Conservation (phyloP, 2,888 invertebrate species). For the Odiellus spinosus region DNA sequence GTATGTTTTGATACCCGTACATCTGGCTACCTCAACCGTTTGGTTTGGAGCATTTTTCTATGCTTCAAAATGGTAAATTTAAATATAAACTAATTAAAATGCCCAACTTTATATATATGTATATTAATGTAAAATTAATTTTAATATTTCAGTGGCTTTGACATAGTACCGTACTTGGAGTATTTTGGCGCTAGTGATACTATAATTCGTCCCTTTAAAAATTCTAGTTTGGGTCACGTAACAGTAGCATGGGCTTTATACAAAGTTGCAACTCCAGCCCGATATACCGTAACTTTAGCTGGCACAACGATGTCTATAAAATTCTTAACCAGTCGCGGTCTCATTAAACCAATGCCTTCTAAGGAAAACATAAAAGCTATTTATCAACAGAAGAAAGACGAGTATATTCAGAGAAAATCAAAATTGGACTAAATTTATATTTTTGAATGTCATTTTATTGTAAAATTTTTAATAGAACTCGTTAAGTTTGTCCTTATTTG, state of each 20-base stretch:
- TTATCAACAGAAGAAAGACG: constrained; percentile 8
- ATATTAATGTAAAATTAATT: constrained; percentile 4
- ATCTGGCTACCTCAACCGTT: constrained; percentile 63
- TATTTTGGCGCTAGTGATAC: constrained; percentile 58
- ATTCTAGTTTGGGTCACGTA: constrained; percentile 67
- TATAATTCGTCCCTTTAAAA: constrained; percentile 54
- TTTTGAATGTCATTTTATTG: too few species aligned
- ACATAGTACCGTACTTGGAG: constrained; percentile 63
- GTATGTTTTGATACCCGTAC: constrained; percentile 89
- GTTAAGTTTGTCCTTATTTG: too few species aligned
- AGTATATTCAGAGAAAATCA: too few species aligned
- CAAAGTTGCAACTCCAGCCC: constrained; percentile 74
- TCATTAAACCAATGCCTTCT: constrained; percentile 16
- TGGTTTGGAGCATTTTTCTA: constrained; percentile 85
- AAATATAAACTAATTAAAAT: too few species aligned
- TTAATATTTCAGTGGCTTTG: constrained; percentile 58
- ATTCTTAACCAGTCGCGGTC: constrained; percentile 11
- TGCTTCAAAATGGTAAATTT: constrained; percentile 58
- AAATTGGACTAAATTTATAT: too few species aligned
- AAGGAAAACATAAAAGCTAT: constrained; percentile 15
- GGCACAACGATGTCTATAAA: constrained; percentile 16
- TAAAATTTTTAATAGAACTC: too few species aligned
- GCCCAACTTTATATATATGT: not conserved
- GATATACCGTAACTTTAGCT: constrained; percentile 65
- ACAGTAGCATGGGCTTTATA: constrained; percentile 83